Conservation (phyloP, 1,140 invertebrate genomes). For the Trachelipus rathkii region DNA sequence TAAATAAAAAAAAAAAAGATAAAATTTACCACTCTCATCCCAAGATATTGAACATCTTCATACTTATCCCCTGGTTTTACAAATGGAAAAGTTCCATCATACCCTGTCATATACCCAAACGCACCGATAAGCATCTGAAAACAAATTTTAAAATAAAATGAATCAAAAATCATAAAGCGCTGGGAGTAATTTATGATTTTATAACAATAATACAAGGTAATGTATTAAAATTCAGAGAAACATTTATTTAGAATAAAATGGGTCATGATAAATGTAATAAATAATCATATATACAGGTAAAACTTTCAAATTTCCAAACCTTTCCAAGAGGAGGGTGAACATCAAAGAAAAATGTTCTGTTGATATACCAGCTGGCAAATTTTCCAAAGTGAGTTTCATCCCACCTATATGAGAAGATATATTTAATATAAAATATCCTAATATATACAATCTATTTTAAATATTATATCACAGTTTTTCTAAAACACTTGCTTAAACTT, state of each 20-base stretch:
- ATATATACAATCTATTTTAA: too few relatives aligned
- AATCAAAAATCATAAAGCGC: too few relatives aligned
- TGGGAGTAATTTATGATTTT: too few relatives aligned
- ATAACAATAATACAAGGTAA: not conserved
- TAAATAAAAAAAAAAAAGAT: not conserved
- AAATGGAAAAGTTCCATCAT: conserved; percentile 93
- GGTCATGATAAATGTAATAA: too few relatives aligned
- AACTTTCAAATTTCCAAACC: conserved; percentile 46
- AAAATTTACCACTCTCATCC: conserved; percentile 84
- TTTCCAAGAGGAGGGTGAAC: conserved; percentile 58
- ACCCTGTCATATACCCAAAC: conserved; percentile 87
- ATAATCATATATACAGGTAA: too few relatives aligned
- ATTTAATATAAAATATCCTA: not conserved
- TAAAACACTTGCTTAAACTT: too few relatives aligned
- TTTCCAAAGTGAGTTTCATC: conserved; percentile 58
- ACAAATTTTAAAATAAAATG: conserved; percentile 31
- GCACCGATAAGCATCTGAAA: conserved; percentile 88
- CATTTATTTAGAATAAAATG: not conserved
- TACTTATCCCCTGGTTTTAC: conserved; percentile 95
- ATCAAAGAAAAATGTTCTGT: conserved; percentile 58
- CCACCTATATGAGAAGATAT: conserved; percentile 47
- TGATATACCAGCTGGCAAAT: conserved; percentile 59
- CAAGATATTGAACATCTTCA: conserved; percentile 77
- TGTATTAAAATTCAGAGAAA: not conserved
- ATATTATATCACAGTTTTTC: too few relatives aligned